Base-by-base conservation (phyloP, 2,797 vertebrate species). In the Percopsis omiscomaycus region DNA sequence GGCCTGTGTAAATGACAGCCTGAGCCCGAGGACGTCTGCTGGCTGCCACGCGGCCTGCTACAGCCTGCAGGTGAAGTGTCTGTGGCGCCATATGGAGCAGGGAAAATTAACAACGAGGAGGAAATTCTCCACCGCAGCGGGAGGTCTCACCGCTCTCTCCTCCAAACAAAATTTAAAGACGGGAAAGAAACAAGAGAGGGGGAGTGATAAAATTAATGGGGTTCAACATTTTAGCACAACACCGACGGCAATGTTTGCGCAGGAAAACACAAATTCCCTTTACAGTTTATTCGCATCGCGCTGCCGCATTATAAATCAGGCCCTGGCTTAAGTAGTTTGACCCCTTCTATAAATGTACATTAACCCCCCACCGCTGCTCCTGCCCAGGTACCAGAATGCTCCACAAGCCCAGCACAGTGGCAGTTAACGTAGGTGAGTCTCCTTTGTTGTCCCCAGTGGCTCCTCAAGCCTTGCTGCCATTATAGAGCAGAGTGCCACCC, bases 171-270 rank as follows among this genome's bases (percentile, higher is more conserved):
- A 95, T 94, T 95, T 96, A 95, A 95, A 96, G 94, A 96, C 93
- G 94, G 93, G 94, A 93, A 93, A 94, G 94, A 94, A 94, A 95
- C 87, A 83, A 89, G 91, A 88, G 87, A 89, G 88, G 89, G 91
- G 94, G 95, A 96, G 95, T 94, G 95, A 96, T 98, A 96, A 98
- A 98, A 98, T 98, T 96, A 99, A 98, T 99, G 96, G 96, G 93
- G 96, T 95, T 96, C 94, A 94, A 95, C 95, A 95, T 95, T 97
- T 95, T 95, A 92, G 91, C 91, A 94, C 94, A 96, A 96, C 96
- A 98, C 95, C 94, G 82, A 93, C 93, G 96, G 95, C 95, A 95
- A 94, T 97, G 93, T 98, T 97, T 97, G 94, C 94, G 93, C 94
- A 95, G 92, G 95, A 93, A 91, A 89, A 91, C 86, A 91, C 85